Base-by-base conservation (phyloP, 2,888 invertebrate genomes). In the Drosophila cognata region DNA sequence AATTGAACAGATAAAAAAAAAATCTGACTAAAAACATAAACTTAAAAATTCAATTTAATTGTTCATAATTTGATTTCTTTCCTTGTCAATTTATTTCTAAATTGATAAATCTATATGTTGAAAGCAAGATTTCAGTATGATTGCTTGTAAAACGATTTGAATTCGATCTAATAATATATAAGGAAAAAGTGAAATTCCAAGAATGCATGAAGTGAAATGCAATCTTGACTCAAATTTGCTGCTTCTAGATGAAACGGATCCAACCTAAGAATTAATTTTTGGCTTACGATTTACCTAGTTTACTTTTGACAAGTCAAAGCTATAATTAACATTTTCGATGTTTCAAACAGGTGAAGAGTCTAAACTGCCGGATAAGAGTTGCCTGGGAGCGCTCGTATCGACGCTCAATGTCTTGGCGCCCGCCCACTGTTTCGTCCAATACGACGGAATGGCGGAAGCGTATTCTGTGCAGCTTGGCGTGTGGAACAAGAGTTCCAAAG, bases 401-500 rank as follows among this genome's bases (percentile, higher is more conserved):
- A 82, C 63, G 48, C 77, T 75, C 1, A 72, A 71, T 57, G 84
- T 86, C 1, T 51, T 87, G 52, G 86, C 86, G 3, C 86, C 86
- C 6, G 86, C 86, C 28, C 79, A 85, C 51, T 87, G 86, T 28
- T 87, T 86, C 35, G 69, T 85, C 0, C 80, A 66, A 52, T 85
- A 76, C 66, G 74, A 74, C 21, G 84, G 84, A 0, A 21, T 50
- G 6, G 74, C 70, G 6, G 75, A 83, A 8, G 87, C 83, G 0
- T 74, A 71, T 48, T 84, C 87, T 6, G 85, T 84, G 21, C 87
- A 81, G 50, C 46, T 85, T 70, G 85, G 85, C 21, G 83, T 85
- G 0, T 83, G 74, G 76, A 87, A 84, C 60, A 85, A 82, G 64
- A 78, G 63, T 53, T 59, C 79, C 0, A 61, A 58, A 51, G 51